Percentiles rank a stretch among this genome's conserved stretches.
Conservation (phyloP, 2,888 invertebrate species). For the Galerucella nymphaeae region DNA sequence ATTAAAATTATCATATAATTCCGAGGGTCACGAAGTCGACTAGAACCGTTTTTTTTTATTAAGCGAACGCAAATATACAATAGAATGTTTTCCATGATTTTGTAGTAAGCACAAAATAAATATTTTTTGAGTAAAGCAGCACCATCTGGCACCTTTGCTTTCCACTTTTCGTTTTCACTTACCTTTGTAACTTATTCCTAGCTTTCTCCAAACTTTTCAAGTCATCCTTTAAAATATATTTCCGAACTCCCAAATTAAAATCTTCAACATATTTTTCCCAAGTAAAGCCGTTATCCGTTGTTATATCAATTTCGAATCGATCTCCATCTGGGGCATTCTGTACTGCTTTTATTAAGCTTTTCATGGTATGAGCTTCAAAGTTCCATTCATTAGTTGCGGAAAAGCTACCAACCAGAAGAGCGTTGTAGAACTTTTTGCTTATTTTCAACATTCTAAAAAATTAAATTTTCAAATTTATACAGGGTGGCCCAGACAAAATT, state of each 20-base stretch:
- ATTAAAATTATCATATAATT: too few species aligned
- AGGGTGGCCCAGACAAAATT: too few species aligned
- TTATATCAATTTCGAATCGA: conserved; percentile 75
- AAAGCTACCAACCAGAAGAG: conserved; percentile 83
- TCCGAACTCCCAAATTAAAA: conserved; percentile 86
- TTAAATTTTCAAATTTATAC: conserved; percentile 19
- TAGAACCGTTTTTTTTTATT: too few species aligned
- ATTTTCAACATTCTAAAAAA: conserved; percentile 82
- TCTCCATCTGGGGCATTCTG: conserved; percentile 68
- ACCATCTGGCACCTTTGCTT: too few species aligned
- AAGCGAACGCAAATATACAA: too few species aligned
- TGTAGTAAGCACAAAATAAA: too few species aligned
- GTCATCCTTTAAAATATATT: conserved; percentile 83
- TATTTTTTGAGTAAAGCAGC: too few species aligned
- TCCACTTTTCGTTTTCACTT: conserved; percentile 33
- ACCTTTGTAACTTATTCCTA: conserved; percentile 75
- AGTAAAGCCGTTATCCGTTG: conserved; percentile 68
- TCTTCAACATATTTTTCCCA: conserved; percentile 85
- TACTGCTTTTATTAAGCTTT: conserved; percentile 69
- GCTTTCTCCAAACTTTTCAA: conserved; percentile 74
- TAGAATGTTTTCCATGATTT: too few species aligned
- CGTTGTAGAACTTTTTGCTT: conserved; percentile 82
- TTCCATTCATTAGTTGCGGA: conserved; percentile 89
- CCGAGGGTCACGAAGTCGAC: too few species aligned
- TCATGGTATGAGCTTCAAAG: conserved; percentile 75